These are phyloP conservation scores for Nephrotoma appendiculata DNA, from an alignment of 2,888 invertebrate genomes.

Conservation along the genomic window DNA sequence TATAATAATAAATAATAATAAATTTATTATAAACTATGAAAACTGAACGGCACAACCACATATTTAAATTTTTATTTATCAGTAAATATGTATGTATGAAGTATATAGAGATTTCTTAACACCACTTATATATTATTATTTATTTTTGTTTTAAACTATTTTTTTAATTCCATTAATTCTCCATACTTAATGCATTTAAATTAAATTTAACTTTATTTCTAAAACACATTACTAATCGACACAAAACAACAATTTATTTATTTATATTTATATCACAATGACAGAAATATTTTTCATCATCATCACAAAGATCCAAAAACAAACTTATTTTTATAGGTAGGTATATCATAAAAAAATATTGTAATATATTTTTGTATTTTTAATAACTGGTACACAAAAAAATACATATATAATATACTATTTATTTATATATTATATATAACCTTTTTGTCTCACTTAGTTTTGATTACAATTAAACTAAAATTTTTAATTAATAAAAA, in stretches of 20 bases:
- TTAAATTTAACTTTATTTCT: neutral
- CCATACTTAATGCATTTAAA: neutral
- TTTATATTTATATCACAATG: neutral
- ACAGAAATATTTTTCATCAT: neutral
- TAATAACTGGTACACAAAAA: neutral
- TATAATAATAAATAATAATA: neutral
- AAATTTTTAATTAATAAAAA: neutral
- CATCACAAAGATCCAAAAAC: neutral
- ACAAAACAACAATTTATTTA: neutral
- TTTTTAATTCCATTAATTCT: neutral
- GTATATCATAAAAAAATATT: neutral
- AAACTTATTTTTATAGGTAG: neutral
- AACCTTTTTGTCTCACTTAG: neutral
- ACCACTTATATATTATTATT: neutral
- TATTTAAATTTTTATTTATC: neutral
- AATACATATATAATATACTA: neutral
- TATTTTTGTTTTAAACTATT: neutral
- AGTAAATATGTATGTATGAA: neutral
- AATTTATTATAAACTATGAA: neutral
- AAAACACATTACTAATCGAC: neutral
- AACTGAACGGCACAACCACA: neutral
- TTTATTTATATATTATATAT: neutral
- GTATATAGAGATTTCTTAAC: neutral
- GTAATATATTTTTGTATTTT: neutral
- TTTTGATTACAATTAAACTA: neutral